Evolutionary conservation across 2,888 invertebrate species (phyloP).

Genomic region (Synanthedon vespiformis): DNA sequence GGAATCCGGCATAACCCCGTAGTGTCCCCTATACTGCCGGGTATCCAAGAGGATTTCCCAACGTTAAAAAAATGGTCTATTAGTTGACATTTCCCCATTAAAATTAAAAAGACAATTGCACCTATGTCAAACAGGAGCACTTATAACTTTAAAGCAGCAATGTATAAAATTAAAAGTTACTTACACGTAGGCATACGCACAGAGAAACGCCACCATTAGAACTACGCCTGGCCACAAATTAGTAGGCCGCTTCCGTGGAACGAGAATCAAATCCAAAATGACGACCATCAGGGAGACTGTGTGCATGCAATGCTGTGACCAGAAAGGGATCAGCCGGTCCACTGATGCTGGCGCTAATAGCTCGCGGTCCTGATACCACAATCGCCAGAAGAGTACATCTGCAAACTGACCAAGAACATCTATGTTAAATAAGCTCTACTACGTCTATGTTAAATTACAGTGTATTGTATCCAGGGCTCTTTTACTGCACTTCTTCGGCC

Average conservation of each 20-base stretch:
- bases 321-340: conserved; percentile 35
- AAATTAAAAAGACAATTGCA: no score
- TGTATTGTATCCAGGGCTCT: no score
- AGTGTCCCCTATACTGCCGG: no score
- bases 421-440: not conserved
- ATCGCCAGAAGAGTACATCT: conserved; percentile 50
- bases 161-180: conserved; percentile 10
- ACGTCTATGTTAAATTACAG: no score
- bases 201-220: conserved; percentile 23
- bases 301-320: conserved; percentile 54
- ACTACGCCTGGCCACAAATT: conserved; percentile 21
- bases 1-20: no score
- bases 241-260: conserved; percentile 34
- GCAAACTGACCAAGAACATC: conserved; percentile 29
- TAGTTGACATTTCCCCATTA: no score
- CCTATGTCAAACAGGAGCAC: no score
- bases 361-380: conserved; percentile 40
- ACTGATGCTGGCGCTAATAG: conserved; percentile 34
- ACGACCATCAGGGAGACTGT: conserved; percentile 38
- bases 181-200: conserved; percentile 34
- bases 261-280: conserved; percentile 35
- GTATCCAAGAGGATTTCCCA: no score
- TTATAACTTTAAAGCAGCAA: no score
- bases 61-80: no score
- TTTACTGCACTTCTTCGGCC: no score